Evolutionary conservation across 2,113 vertebrate genomes (phyloP).

Genomic region (Struthidea cinerea): DNA sequence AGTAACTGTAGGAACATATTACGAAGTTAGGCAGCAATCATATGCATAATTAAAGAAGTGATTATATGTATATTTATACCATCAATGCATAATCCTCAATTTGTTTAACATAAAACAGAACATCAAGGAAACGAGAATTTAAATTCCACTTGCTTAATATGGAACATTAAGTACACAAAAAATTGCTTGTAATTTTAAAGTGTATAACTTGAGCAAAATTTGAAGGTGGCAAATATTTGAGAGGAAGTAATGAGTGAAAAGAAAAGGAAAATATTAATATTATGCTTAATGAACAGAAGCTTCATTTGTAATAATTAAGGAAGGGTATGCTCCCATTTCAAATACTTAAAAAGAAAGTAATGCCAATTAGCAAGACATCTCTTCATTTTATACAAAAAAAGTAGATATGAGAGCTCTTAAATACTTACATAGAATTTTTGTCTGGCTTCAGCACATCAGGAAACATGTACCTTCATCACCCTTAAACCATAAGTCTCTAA

Average conservation of each 20-base stretch:
- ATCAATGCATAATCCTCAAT: slow-evolving; percentile 63
- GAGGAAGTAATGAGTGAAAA: slow-evolving; percentile 45
- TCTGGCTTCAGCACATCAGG: background rate
- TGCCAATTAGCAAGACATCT: background rate
- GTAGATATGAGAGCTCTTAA: background rate
- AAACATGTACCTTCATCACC: background rate
- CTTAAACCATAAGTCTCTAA: background rate
- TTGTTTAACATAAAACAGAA: slow-evolving; percentile 71
- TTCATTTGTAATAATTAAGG: slow-evolving; percentile 43
- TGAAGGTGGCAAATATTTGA: slow-evolving; percentile 52
- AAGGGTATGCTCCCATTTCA: background rate
- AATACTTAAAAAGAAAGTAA: background rate
- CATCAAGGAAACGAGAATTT: slow-evolving; percentile 61
- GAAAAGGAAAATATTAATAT: slow-evolving; percentile 57
- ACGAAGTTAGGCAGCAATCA: slow-evolving; percentile 65
- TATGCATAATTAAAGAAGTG: slow-evolving; percentile 69
- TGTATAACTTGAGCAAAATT: slow-evolving; percentile 39
- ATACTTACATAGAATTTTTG: background rate
- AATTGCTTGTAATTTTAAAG: slow-evolving; percentile 49
- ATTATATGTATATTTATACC: slow-evolving; percentile 72
- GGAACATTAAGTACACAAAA: slow-evolving; percentile 47
- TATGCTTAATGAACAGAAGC: slow-evolving; percentile 36
- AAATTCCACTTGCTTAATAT: slow-evolving; percentile 61
- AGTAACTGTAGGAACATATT: slow-evolving; percentile 49
- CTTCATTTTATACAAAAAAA: background rate